Evolutionary conservation across 2,888 invertebrate species (phyloP).

Genomic region (Conops quadrifasciatus): DNA sequence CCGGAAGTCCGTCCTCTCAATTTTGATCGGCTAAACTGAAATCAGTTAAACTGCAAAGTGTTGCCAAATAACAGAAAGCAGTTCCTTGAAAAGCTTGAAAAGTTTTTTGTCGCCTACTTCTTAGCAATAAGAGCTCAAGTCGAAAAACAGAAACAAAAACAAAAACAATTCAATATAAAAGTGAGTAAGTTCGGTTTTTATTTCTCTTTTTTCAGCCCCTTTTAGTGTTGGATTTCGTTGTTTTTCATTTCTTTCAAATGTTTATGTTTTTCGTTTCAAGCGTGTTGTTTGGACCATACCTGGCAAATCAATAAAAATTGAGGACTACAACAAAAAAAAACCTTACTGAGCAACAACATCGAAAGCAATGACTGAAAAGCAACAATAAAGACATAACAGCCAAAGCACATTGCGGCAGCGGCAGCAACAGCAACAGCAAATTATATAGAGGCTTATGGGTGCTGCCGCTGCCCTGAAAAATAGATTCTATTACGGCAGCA

Average conservation of each 20-base stretch:
- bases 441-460: too few species aligned
- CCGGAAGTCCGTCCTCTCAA: not conserved
- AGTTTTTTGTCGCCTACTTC: not conserved
- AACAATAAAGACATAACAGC: conserved; percentile 11
- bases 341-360: not conserved
- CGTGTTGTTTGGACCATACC: not conserved
- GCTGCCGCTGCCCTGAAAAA: too few species aligned
- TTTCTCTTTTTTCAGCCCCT: not conserved
- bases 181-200: conserved; percentile 6
- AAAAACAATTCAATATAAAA: conserved; percentile 1
- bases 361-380: not conserved
- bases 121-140: too few species aligned
- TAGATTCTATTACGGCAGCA: too few species aligned
- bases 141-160: conserved; percentile 1
- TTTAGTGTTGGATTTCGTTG: not conserved
- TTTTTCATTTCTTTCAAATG: not conserved
- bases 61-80: conserved; percentile 13
- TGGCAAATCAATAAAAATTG: conserved; percentile 7
- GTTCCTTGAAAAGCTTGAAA: conserved; percentile 3
- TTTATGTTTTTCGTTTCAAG: not conserved
- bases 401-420: too few species aligned
- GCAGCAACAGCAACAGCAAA: too few species aligned
- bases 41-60: conserved; percentile 17
- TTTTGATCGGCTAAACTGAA: not conserved
- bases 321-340: too few species aligned